Evolutionary conservation across 2,797 vertebrate genomes (phyloP), one percentile per base, ranked within the genome.

Genomic region (Aratinga solstitialis): DNA sequence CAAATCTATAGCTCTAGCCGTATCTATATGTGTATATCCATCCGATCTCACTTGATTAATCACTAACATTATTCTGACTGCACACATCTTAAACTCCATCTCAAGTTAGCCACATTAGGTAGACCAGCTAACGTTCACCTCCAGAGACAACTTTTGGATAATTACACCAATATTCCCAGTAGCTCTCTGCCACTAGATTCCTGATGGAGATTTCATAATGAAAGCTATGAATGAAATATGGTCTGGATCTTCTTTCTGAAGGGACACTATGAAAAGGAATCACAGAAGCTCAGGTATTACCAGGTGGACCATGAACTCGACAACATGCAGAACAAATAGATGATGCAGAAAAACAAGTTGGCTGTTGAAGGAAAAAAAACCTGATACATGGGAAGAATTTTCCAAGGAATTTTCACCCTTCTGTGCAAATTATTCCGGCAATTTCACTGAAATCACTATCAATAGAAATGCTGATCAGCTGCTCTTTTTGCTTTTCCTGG

Each of bases 261-360:
- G 68, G 82, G 84, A 68, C 45, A 23, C 45, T 40, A 83, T 30
- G 72, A 87, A 87, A 83, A 96, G 84, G 34, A 81, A 63, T 19
- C 78, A 88, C 5, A 2, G 71, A 80, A 87, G 61, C 74, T 93
- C 84, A 53, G 71, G 23, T 58, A 76, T 80, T 54, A 73, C 72
- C 63, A 61, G 74, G 83, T 68, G 58, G 53, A 77, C 61, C 79
- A 81, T 56, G 84, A 63, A 82, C 68, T 75, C 32, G 54, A 91
- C 82, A 76, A 76, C 75, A 92, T 93, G 92, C 67, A 91, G 58
- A 91, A 93, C 75, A 93, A 89, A 93, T 2, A 88, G 84, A 91
- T 83, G 87, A 90, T 36, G 67, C 72, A 71, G 32, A 88, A 93
- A 93, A 92, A 75, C 76, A 86, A 38, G 48, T 30, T 18, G 30